These are phyloP conservation scores for Polyommatus icarus DNA, from an alignment of 2,888 invertebrate species.

Conservation along the genomic window DNA sequence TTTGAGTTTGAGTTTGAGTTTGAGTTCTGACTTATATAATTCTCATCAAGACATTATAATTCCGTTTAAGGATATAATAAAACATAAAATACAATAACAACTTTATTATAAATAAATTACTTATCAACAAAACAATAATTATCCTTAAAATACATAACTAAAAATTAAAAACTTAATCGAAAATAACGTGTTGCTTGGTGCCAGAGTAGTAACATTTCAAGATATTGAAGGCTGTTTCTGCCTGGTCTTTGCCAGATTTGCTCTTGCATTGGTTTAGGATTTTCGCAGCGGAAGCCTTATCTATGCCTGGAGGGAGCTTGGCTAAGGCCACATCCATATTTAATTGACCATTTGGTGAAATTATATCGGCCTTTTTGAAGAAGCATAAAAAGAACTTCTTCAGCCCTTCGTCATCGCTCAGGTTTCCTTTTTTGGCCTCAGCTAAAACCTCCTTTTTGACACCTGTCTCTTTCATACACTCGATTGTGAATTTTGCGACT, in stretches of 20 bases:
- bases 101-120: constrained; percentile 17
- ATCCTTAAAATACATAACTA: background rate
- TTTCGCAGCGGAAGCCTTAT: constrained; percentile 59
- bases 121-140: constrained; percentile 7
- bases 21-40: too few species aligned
- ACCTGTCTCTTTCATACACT: constrained; percentile 62
- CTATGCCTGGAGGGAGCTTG: constrained; percentile 63
- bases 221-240: constrained; percentile 65
- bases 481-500: constrained; percentile 49
- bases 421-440: constrained; percentile 64
- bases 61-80: background rate
- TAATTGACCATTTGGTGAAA: constrained; percentile 59
- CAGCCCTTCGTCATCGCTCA: constrained; percentile 62
- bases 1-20: too few species aligned
- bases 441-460: constrained; percentile 58
- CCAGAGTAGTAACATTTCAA: constrained; percentile 69
- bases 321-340: constrained; percentile 64
- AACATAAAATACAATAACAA: background rate
- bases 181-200: constrained; percentile 56
- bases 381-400: constrained; percentile 73
- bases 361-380: constrained; percentile 65
- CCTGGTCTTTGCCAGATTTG: constrained; percentile 59
- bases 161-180: constrained; percentile 27
- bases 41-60: background rate
- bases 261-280: constrained; percentile 64